Evolutionary conservation across 2,888 invertebrate species (phyloP).

Genomic region (Anthrax anthrax): DNA sequence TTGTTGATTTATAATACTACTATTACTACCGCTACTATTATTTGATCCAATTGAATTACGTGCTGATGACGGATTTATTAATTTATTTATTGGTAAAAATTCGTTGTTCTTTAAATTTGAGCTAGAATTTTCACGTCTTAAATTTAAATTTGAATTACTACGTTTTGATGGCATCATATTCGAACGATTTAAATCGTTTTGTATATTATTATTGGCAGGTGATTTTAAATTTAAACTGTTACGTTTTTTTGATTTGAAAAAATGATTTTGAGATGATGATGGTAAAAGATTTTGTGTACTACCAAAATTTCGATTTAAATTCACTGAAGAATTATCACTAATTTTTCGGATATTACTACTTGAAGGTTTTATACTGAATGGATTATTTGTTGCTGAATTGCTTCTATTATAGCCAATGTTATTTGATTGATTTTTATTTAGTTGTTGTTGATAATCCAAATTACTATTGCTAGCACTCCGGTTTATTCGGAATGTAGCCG

Average conservation of each 20-base stretch:
- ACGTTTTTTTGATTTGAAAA: constrained; percentile 28
- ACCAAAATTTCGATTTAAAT: constrained; percentile 30
- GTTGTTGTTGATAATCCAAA: constrained; percentile 13
- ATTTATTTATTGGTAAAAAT: neutral
- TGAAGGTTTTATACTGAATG: constrained; percentile 17
- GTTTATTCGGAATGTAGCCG: constrained; percentile 17
- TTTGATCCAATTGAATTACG: constrained; percentile 11
- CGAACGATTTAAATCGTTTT: constrained; percentile 4
- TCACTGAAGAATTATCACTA: constrained; percentile 23
- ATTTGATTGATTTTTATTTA: neutral
- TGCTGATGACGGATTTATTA: too few species aligned
- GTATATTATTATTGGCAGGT: neutral
- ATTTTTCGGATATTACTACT: constrained; percentile 20
- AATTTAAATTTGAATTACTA: constrained; percentile 28
- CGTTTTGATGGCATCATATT: constrained; percentile 16
- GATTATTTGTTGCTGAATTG: constrained; percentile 22
- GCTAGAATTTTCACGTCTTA: constrained; percentile 24
- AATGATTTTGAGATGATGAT: constrained; percentile 8
- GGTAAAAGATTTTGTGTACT: constrained; percentile 33
- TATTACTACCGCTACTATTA: constrained; percentile 11
- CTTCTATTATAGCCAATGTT: constrained; percentile 18
- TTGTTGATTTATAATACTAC: constrained; percentile 11
- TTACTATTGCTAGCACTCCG: constrained; percentile 25
- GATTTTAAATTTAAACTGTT: constrained; percentile 31
- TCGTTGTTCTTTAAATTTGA: constrained; percentile 14